Base-by-base conservation (phyloP, 2,888 invertebrate species). In the Eristalis tenax region DNA sequence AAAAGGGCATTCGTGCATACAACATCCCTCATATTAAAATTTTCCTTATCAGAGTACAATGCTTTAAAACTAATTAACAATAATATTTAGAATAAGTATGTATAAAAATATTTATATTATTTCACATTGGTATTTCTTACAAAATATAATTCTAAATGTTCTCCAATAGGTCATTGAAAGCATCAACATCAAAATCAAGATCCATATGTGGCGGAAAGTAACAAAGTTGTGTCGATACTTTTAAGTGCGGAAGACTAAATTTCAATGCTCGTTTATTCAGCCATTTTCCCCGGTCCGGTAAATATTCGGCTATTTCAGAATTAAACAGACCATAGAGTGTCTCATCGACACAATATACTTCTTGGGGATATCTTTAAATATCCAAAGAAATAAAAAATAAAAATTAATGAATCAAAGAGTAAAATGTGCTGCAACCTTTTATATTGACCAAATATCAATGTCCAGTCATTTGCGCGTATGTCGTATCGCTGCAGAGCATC, bases 301-400 rank as follows among this genome's bases (percentile, higher is more conserved):
- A n/a, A 50, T 87, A 89, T 4, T 70, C 35, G 26, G 66, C 82
- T 11, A 89, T 81, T 23, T 85, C 77, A 35, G 87, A 80, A 13
- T 81, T 75, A 59, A 89, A 89, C 4, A 88, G 35, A 8, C 88
- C 89, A 28, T 75, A 81, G 6, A 89, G 70, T 1, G 78, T 63
- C 5, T 88, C 35, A n/a, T 38, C 71, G 15, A 81, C 10, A 3
- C 57, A 10, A 66, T 88, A 88, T 4, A 89, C 74, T 73, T 87
- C 75, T n/a, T 68, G 75, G 3, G 89, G 84, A 59, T 89, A 88
- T 61, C 89, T 89, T 18, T 22, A 32, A 32, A 10, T 32, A 32
- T 84, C 65, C 4, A 15, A 6, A 61, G n/a, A n/a, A 23, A 26
- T 26, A 26, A n/a, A 5, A 4, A 59, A 11, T 23, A 5, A 43